phyloP scores from a whole-genome alignment of 2,113 vertebrate genomes.

The Zosterops borbonicus region DNA sequence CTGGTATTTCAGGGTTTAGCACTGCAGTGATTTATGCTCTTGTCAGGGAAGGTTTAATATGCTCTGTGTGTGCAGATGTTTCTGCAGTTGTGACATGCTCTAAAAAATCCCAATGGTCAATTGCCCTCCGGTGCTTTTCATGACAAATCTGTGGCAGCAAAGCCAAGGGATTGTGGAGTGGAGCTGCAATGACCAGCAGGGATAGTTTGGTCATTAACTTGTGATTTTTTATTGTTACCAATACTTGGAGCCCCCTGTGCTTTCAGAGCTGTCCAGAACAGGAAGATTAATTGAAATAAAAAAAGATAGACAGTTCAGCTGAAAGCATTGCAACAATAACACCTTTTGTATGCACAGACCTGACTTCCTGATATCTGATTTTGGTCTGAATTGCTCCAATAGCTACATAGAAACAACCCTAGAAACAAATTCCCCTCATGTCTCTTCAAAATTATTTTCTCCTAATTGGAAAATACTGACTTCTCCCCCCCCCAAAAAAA shows the following conservation, averaged over 20 bases:
- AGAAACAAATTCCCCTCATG: background rate
- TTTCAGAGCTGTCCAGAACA: background rate
- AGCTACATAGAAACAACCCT: background rate
- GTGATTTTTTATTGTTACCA: background rate
- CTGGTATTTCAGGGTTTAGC: conserved; percentile 40
- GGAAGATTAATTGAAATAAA: background rate
- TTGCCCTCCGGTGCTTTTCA: conserved; percentile 11
- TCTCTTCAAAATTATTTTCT: background rate
- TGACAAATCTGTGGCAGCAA: background rate
- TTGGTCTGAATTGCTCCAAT: background rate
- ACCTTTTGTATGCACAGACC: background rate
- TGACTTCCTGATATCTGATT: background rate
- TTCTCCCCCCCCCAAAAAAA: background rate
- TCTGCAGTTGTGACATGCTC: conserved; percentile 8
- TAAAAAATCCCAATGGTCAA: conserved; percentile 29
- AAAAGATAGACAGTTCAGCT: background rate
- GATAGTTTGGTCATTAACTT: background rate
- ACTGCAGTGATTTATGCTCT: conserved; percentile 54
- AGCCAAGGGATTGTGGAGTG: background rate
- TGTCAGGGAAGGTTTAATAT: conserved; percentile 28
- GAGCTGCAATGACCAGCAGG: background rate
- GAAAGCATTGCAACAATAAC: background rate
- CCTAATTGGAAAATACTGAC: background rate
- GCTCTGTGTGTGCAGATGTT: conserved; percentile 30
- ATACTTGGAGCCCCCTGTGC: background rate